A percentile compares a stretch with the other conserved stretches of the same genome.
These are phyloP conservation scores for Auanema freiburgensis DNA, from an alignment of 2,888 invertebrate genomes.

Conservation along the genomic window DNA sequence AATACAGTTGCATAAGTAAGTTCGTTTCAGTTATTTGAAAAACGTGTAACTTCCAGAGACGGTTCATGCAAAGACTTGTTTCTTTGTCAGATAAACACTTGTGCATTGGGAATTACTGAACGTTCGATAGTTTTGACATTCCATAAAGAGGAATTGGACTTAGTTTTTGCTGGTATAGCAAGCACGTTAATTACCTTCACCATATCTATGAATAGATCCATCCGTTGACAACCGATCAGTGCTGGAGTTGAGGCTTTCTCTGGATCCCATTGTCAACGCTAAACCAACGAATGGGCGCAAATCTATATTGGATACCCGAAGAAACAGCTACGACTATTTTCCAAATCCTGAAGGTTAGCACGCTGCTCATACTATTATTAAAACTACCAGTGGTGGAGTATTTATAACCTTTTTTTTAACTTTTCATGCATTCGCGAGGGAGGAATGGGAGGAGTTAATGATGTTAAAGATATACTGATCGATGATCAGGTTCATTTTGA, in stretches of 20 bases:
- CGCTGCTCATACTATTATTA: not conserved
- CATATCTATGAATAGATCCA: constrained; percentile 15
- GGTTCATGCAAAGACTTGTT: constrained; percentile 67
- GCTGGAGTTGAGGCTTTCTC: constrained; percentile 41
- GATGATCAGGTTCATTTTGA: too few relatives aligned
- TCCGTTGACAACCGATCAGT: constrained; percentile 35
- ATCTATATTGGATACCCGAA: constrained; percentile 22
- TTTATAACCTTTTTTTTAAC: too few relatives aligned
- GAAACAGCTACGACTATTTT: constrained; percentile 62
- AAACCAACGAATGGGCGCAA: not conserved
- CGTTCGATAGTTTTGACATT: constrained; percentile 76
- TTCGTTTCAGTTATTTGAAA: not conserved
- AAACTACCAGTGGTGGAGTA: not conserved
- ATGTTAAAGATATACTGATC: too few relatives aligned
- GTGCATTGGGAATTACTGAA: constrained; percentile 73
- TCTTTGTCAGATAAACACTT: constrained; percentile 91
- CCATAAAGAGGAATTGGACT: constrained; percentile 83
- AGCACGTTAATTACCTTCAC: not conserved
- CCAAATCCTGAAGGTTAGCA: constrained; percentile 54
- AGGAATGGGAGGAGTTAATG: too few relatives aligned
- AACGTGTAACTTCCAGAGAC: not conserved
- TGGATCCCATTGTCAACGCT: constrained; percentile 29
- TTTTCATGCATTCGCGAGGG: too few relatives aligned
- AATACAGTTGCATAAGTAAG: constrained; percentile 68
- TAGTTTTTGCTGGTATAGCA: constrained; percentile 66